Percentiles rank a stretch among this genome's conserved stretches.
Conservation (phyloP, 2,888 invertebrate species). For the Tortrix viridana region DNA sequence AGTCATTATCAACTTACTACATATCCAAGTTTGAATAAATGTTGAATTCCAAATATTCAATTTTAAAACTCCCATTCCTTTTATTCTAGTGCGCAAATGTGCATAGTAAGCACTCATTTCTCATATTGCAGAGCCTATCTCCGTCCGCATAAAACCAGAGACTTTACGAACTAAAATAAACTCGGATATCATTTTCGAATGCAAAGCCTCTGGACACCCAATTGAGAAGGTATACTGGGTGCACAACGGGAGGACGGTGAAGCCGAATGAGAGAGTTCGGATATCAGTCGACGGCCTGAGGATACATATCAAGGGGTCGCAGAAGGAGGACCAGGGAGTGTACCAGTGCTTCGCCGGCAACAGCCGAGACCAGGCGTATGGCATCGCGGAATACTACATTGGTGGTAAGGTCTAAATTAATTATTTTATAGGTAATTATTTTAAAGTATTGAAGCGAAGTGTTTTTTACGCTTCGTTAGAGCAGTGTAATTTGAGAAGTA, state of each 20-base stretch:
- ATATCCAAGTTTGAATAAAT: conserved; percentile 20
- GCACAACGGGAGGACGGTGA: conserved; percentile 88
- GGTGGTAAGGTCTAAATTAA: conserved; percentile 87
- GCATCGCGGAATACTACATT: conserved; percentile 90
- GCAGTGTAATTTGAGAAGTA: no score
- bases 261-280: conserved; percentile 84
- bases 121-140: conserved; percentile 87
- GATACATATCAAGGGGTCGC: conserved; percentile 87
- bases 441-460: not conserved
- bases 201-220: conserved; percentile 94
- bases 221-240: conserved; percentile 91
- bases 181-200: conserved; percentile 93
- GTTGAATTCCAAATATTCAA: conserved; percentile 14
- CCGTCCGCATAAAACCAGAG: conserved; percentile 91
- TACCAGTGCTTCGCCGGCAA: conserved; percentile 96
- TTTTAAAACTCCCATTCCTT: conserved; percentile 15
- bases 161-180: conserved; percentile 92
- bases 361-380: conserved; percentile 93
- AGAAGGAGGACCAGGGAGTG: conserved; percentile 94
- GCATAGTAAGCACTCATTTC: conserved; percentile 35
- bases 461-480: no score
- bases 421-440: not conserved
- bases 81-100: conserved; percentile 24
- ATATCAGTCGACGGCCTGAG: conserved; percentile 77
- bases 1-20: no score